Evolutionary conservation across 2,888 invertebrate genomes (phyloP), one percentile per base, ranked within the genome.

Genomic region (Nemoura dubitans): DNA sequence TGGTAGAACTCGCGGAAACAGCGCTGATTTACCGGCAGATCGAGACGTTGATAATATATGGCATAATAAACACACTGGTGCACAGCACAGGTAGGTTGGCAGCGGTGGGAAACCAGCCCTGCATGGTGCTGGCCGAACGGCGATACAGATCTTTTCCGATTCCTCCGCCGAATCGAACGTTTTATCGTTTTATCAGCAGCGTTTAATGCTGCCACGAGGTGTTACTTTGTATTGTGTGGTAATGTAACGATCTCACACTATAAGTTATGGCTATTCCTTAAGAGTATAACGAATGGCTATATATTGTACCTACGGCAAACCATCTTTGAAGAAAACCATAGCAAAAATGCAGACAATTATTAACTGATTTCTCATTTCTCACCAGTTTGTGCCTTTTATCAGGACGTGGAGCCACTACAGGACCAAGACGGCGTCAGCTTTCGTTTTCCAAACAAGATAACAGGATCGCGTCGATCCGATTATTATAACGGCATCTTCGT

Each of bases 391-490:
- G 21, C 21, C 78, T 78, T 78, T 78, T 78, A 2, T 28, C 78
- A 28, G 7, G 78, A 28, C 78, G 5, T 21, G n/a, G n/a, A n/a
- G n/a, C n/a, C n/a, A n/a, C n/a, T n/a, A n/a, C n/a, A n/a, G n/a
- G n/a, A n/a, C n/a, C n/a, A n/a, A 59, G 59, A 36, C 5, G 78
- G 78, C 78, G n/a, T 78, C 78, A 3, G 25, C 78, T 78, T 28
- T 78, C 78, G 78, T 26, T 78, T 78, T 78, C 78, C 78, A 78
- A 78, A 78, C 25, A 27, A 78, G 78, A 78, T 78, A 78, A 26
- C 28, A 28, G 78, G 78, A 78, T 27, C 78, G 78, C 10, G 10
- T 3, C 78, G 78, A 78, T 78, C 10, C 78, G 78, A 78, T 78
- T 78, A 28, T 78, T 78, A 26, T 78, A 78, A 27, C 78, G 78